These are phyloP conservation scores for Chymomyza procnemis DNA, from an alignment of 2,888 invertebrate genomes.

Conservation along the genomic window DNA sequence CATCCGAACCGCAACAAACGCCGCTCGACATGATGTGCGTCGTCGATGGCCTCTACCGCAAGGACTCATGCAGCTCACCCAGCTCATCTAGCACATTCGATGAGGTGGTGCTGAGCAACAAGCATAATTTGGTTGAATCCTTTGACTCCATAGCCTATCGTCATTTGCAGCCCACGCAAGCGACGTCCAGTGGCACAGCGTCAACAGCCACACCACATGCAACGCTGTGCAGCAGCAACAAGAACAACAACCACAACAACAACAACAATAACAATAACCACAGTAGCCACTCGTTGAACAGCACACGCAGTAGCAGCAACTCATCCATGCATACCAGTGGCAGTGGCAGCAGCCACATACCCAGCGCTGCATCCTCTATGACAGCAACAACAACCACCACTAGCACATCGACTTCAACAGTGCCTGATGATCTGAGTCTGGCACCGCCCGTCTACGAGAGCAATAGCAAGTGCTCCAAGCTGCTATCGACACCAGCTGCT, in stretches of 20 bases:
- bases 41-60: slow-evolving; percentile 74
- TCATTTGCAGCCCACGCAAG: slow-evolving; percentile 63
- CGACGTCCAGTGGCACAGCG: slow-evolving; percentile 29
- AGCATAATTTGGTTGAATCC: slow-evolving; percentile 74
- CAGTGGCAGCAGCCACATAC: slow-evolving; percentile 27
- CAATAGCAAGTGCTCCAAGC: neutral
- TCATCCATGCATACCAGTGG: slow-evolving; percentile 31
- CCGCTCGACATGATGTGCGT: slow-evolving; percentile 62
- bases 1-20: slow-evolving; percentile 35
- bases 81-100: slow-evolving; percentile 71
- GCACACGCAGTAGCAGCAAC: slow-evolving; percentile 34
- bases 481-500: slow-evolving; percentile 5
- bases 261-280: slow-evolving; percentile 44
- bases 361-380: slow-evolving; percentile 13
- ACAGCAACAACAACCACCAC: slow-evolving; percentile 9
- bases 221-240: slow-evolving; percentile 7
- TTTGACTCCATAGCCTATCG: slow-evolving; percentile 77
- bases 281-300: slow-evolving; percentile 29
- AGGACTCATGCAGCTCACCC: slow-evolving; percentile 46
- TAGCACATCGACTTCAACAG: slow-evolving; percentile 35
- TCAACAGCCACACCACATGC: slow-evolving; percentile 8
- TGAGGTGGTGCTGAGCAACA: slow-evolving; percentile 73
- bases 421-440: slow-evolving; percentile 64
- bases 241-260: slow-evolving; percentile 29
- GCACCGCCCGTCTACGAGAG: slow-evolving; percentile 76